A percentile compares a stretch with the other conserved stretches of the same genome.
These are phyloP conservation scores for Sorex araneus DNA, from an alignment of 2,113 vertebrate genomes.

Conservation along the genomic window DNA sequence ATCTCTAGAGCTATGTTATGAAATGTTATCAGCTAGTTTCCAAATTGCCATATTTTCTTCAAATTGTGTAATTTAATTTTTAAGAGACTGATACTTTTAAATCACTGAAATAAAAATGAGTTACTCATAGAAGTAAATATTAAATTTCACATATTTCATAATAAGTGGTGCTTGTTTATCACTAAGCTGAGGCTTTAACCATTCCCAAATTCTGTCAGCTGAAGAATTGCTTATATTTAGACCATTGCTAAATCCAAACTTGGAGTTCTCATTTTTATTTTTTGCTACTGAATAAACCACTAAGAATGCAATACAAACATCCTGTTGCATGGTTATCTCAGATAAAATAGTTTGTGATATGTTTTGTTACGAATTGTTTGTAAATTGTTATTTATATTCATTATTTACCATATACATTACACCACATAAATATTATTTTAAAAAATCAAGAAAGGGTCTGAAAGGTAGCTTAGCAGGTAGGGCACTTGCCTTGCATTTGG, in stretches of 20 bases:
- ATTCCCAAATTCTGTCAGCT: background rate
- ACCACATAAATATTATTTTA: background rate
- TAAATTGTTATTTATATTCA: constrained; percentile 4
- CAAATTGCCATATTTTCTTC: background rate
- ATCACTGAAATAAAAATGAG: constrained; percentile 15
- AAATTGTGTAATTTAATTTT: constrained; percentile 40
- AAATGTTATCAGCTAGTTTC: constrained; percentile 1
- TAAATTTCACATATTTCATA: background rate
- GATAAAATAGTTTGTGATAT: background rate
- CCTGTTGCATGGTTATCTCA: background rate
- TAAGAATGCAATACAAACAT: background rate
- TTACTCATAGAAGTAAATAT: constrained; percentile 16
- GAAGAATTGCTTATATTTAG: constrained; percentile 7
- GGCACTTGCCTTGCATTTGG: too few species aligned
- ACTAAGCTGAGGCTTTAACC: constrained; percentile 55
- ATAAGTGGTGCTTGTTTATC: constrained; percentile 43
- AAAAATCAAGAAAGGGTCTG: too few species aligned
- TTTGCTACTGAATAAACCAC: constrained; percentile 13
- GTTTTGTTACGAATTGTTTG: background rate
- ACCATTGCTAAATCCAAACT: background rate
- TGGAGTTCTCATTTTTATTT: background rate
- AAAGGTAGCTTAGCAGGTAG: too few species aligned
- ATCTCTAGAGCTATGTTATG: constrained; percentile 4
- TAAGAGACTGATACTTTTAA: background rate
- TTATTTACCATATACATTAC: background rate